Evolutionary conservation across 2,888 invertebrate species (phyloP).

Genomic region (Yponomeuta plumbellus): DNA sequence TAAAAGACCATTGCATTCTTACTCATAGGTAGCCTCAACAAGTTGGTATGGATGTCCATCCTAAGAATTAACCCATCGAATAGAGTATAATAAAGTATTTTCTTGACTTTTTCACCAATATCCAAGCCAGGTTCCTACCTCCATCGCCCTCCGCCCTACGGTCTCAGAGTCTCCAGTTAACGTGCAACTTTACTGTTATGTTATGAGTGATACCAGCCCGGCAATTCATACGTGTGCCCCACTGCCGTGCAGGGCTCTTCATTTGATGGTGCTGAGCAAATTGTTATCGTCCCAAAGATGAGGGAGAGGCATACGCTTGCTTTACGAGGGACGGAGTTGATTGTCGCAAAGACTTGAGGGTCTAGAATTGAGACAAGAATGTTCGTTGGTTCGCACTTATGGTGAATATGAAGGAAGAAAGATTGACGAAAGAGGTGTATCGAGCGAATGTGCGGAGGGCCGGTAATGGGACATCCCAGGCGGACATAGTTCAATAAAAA

Average conservation of each 20-base stretch:
- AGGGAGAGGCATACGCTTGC: slow-evolving; percentile 10
- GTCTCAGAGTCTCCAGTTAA: slow-evolving; percentile 16
- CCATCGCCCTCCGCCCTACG: not conserved
- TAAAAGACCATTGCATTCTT: too few relatives aligned
- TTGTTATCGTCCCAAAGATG: slow-evolving; percentile 9
- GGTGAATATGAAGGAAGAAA: too few relatives aligned
- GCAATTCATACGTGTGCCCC: slow-evolving; percentile 6
- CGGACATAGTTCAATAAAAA: too few relatives aligned
- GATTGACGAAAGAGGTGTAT: too few relatives aligned
- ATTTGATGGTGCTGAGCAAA: slow-evolving; percentile 13
- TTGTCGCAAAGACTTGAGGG: not conserved
- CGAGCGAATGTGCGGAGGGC: too few relatives aligned
- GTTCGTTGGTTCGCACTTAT: too few relatives aligned
- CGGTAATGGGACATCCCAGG: too few relatives aligned
- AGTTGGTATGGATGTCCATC: too few relatives aligned
- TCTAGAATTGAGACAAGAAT: too few relatives aligned
- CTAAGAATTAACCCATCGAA: too few relatives aligned
- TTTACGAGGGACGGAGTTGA: not conserved
- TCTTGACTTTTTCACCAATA: not conserved
- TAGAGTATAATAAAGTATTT: too few relatives aligned
- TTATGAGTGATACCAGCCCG: slow-evolving; percentile 18
- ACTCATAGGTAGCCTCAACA: too few relatives aligned
- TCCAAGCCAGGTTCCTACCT: slow-evolving; percentile 1
- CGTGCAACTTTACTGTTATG: slow-evolving; percentile 20
- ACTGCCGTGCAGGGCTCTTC: slow-evolving; percentile 9